Conservation (phyloP, 2,113 vertebrate species). For the Platichthys flesus region DNA sequence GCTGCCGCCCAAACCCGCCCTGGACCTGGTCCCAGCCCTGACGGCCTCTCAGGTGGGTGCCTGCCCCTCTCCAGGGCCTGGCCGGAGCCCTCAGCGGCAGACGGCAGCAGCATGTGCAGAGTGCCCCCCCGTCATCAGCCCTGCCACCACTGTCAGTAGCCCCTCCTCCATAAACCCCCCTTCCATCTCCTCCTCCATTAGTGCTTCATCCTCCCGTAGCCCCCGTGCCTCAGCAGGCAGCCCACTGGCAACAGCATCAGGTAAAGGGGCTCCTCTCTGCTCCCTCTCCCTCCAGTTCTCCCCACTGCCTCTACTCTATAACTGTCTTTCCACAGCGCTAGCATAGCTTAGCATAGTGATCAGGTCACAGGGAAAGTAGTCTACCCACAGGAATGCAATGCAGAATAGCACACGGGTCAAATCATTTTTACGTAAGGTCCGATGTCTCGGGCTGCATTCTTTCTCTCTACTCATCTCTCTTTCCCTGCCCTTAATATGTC, state of each 20-base stretch:
- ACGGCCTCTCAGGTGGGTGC: conserved; percentile 99
- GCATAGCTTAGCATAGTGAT: conserved; percentile 17
- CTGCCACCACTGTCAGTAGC: conserved; percentile 89
- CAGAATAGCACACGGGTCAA: conserved; percentile 20
- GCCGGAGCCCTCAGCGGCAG: conserved; percentile 84
- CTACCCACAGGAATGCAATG: conserved; percentile 20
- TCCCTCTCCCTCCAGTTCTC: conserved; percentile 58
- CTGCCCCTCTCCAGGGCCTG: conserved; percentile 83
- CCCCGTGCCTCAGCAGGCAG: conserved; percentile 92
- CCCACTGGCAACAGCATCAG: conserved; percentile 99
- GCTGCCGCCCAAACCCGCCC: conserved; percentile 97
- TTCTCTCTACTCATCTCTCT: conserved; percentile 40
- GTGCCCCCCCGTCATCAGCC: conserved; percentile 89
- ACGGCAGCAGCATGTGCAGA: conserved; percentile 97
- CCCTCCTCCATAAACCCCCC: conserved; percentile 89
- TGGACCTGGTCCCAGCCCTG: conserved; percentile 98
- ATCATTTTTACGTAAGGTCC: conserved; percentile 12
- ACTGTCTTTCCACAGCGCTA: conserved; percentile 49
- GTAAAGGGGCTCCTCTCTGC: conserved; percentile 90
- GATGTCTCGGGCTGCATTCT: conserved; percentile 38
- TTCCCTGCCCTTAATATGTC: conserved; percentile 30
- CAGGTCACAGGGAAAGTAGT: conserved; percentile 19
- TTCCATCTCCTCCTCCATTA: conserved; percentile 81
- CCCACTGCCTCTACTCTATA: conserved; percentile 64
- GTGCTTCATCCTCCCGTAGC: conserved; percentile 92